Evolutionary conservation across 1,140 invertebrate genomes (phyloP).

Genomic region (Pygmarrhopalites habei): DNA sequence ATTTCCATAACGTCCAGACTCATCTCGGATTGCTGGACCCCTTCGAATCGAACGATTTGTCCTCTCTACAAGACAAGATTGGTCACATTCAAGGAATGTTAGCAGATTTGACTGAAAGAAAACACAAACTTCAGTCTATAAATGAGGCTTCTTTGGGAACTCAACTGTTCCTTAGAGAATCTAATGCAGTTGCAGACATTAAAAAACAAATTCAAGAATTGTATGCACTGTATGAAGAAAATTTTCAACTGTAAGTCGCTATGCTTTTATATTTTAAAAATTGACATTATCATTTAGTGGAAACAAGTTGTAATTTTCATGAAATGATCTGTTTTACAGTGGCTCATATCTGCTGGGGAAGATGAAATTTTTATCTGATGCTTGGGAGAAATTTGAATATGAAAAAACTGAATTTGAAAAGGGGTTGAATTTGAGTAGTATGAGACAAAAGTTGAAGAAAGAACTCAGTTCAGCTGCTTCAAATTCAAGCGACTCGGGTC

Average conservation of each 20-base stretch:
- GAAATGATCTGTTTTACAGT: conserved; percentile 20
- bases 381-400: conserved; percentile 37
- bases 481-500: conserved; percentile 37
- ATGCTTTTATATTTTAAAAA: too few species aligned
- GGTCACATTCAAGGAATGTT: conserved; percentile 31
- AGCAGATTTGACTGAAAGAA: conserved; percentile 22
- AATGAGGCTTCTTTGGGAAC: conserved; percentile 37
- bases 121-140: conserved; percentile 27
- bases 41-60: conserved; percentile 34
- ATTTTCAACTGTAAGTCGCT: conserved; percentile 38
- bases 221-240: conserved; percentile 38
- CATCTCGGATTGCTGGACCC: conserved; percentile 29
- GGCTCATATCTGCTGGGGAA: conserved; percentile 37
- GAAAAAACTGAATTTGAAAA: conserved; percentile 38
- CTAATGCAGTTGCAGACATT: conserved; percentile 23
- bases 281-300: neutral
- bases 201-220: conserved; percentile 35
- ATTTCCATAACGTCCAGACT: conserved; percentile 32
- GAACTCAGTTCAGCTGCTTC: conserved; percentile 36
- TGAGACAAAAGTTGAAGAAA: conserved; percentile 28
- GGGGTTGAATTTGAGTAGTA: conserved; percentile 16
- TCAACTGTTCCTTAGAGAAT: conserved; percentile 30
- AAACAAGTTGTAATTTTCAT: neutral
- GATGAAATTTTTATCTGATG: conserved; percentile 38
- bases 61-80: conserved; percentile 32